phyloP scores from a whole-genome alignment of 2,888 invertebrate species.

The Rhagophthalmus giganteus region DNA sequence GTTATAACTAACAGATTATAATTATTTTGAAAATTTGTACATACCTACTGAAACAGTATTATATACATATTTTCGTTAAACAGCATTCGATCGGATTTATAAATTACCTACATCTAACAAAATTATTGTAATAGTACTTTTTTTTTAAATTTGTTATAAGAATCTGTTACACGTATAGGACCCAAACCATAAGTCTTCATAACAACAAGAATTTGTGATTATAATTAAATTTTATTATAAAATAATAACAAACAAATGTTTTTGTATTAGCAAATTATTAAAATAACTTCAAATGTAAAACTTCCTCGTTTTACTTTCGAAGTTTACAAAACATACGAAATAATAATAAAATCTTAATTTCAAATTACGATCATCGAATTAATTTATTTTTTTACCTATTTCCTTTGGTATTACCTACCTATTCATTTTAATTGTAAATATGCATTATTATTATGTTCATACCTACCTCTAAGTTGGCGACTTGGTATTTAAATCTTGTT shows the following conservation, averaged over 20 bases:
- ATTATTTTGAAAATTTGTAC: constrained; percentile 22
- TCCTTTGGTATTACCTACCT: too few species aligned
- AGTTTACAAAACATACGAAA: constrained; percentile 1
- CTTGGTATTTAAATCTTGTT: too few species aligned
- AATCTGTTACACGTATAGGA: constrained; percentile 49
- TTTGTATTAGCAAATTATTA: constrained; percentile 55
- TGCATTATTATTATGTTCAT: too few species aligned
- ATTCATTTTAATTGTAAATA: too few species aligned
- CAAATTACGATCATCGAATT: too few species aligned
- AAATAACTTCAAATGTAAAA: constrained; percentile 33
- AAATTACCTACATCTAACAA: constrained; percentile 4
- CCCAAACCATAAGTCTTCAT: constrained; percentile 54
- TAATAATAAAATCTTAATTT: too few species aligned
- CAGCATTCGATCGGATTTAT: constrained; percentile 14
- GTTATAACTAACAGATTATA: background rate
- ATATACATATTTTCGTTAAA: constrained; percentile 20
- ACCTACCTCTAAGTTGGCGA: too few species aligned
- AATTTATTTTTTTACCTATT: too few species aligned
- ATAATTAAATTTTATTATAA: constrained; percentile 54
- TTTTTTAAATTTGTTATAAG: constrained; percentile 30
- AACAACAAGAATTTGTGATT: constrained; percentile 57
- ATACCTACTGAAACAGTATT: constrained; percentile 28
- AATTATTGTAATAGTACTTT: constrained; percentile 19
- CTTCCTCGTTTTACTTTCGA: constrained; percentile 17
- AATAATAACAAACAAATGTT: constrained; percentile 54